These are phyloP conservation scores for Ctenomys sociabilis DNA, from an alignment of 2,113 vertebrate species.

Conservation along the genomic window DNA sequence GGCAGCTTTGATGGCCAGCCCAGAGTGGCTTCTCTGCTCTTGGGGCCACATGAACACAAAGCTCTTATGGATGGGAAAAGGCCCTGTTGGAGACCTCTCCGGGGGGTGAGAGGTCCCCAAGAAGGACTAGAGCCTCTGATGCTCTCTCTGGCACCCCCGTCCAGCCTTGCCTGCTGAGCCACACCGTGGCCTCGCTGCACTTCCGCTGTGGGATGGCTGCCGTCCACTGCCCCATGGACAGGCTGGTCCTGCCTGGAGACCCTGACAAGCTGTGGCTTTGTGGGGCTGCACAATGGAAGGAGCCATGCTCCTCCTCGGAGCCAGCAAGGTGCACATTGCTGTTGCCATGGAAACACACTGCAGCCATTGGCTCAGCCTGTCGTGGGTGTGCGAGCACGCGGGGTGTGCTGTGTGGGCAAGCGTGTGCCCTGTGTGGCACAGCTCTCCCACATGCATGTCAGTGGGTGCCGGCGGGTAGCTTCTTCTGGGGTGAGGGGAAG, in stretches of 20 bases:
- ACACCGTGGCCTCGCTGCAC: fast-evolving
- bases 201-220: fast-evolving
- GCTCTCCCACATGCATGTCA: fast-evolving
- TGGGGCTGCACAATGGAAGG: not conserved
- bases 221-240: fast-evolving
- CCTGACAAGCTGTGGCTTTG: not conserved
- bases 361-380: fast-evolving
- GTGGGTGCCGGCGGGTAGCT: not conserved
- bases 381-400: fast-evolving
- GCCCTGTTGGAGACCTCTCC: fast-evolving
- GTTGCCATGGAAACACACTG: slow-evolving; percentile 23
- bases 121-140: fast-evolving
- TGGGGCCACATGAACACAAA: fast-evolving
- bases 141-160: fast-evolving
- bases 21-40: too few relatives aligned
- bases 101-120: not conserved
- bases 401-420: fast-evolving
- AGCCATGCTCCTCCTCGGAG: fast-evolving
- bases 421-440: not conserved
- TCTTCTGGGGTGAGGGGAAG: not conserved
- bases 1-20: fast-evolving
- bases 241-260: too few relatives aligned
- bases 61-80: fast-evolving
- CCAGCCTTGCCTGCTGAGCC: too few relatives aligned
- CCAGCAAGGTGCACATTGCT: fast-evolving